A percentile compares a stretch with the other conserved stretches of the same genome.
Evolutionary conservation across 2,113 vertebrate genomes (phyloP).

Genomic region (Toxostoma redivivum): DNA sequence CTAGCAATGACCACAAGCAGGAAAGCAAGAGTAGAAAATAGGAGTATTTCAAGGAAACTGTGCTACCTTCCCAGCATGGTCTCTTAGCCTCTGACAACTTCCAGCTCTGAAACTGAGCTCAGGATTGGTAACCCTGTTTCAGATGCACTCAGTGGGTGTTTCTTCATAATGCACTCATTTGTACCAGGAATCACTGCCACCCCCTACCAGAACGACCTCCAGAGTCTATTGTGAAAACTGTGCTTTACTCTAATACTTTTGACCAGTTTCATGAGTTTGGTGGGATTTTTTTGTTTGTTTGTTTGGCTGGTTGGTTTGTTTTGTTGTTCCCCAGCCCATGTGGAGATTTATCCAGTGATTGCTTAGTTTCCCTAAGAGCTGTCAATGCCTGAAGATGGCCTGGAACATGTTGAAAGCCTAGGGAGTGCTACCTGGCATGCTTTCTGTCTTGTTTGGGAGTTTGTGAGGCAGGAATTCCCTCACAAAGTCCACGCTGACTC

Average conservation of each 20-base stretch:
- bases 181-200: background rate
- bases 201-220: background rate
- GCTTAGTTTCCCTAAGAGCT: background rate
- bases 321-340: background rate
- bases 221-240: background rate
- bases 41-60: background rate
- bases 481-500: background rate
- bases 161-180: background rate
- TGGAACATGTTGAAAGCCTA: background rate
- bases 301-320: background rate
- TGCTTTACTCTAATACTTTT: background rate
- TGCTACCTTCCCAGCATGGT: background rate
- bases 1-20: background rate
- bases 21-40: background rate
- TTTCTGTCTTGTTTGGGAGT: background rate
- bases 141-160: background rate
- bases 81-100: background rate
- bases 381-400: accelerated
- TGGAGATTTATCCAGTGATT: background rate
- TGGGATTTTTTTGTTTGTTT: background rate
- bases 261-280: background rate
- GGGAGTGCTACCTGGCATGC: background rate
- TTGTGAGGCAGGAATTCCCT: background rate
- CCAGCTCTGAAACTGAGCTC: background rate
- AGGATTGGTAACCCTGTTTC: background rate